phyloP scores from a whole-genome alignment of 92 coral and sea anemone species.

The Siderastrea radians region DNA sequence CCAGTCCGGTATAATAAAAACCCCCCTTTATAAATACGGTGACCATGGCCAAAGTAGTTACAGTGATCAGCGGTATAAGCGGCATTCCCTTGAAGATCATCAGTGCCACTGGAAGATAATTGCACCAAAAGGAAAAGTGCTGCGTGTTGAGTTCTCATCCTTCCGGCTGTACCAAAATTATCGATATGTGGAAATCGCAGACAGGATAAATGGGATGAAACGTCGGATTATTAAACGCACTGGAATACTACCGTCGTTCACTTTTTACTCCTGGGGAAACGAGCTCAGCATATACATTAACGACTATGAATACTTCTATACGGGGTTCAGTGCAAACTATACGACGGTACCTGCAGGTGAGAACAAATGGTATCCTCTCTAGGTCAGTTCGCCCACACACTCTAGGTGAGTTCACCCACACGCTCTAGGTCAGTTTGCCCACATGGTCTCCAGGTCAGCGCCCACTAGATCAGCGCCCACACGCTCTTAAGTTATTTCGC shows the following conservation, averaged over 20 bases:
- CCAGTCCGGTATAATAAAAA: constrained; percentile 43
- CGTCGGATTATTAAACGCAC: not conserved
- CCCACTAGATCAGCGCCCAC: too few species aligned
- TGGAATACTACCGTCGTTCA: constrained; percentile 1
- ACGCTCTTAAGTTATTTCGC: too few species aligned
- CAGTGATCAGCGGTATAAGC: too few species aligned
- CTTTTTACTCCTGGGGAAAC: constrained; percentile 16
- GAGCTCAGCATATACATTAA: not conserved
- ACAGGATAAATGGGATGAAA: not conserved
- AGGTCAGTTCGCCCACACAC: too few species aligned
- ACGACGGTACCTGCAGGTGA: constrained; percentile 28
- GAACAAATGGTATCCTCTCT: not conserved
- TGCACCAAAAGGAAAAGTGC: constrained; percentile 52
- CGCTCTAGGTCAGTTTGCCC: too few species aligned
- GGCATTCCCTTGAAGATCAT: constrained; percentile 9
- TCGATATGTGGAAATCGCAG: not conserved
- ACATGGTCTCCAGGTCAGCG: too few species aligned
- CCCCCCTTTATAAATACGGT: constrained; percentile 40
- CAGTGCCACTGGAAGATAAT: constrained; percentile 60
- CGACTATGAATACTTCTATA: not conserved
- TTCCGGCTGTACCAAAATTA: not conserved
- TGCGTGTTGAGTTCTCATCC: constrained; percentile 52
- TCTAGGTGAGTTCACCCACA: too few species aligned
- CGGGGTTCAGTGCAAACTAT: constrained; percentile 50
- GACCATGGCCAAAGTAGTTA: not conserved